Conservation (phyloP, 2,797 vertebrate species). For the Muscicapa comitata region DNA sequence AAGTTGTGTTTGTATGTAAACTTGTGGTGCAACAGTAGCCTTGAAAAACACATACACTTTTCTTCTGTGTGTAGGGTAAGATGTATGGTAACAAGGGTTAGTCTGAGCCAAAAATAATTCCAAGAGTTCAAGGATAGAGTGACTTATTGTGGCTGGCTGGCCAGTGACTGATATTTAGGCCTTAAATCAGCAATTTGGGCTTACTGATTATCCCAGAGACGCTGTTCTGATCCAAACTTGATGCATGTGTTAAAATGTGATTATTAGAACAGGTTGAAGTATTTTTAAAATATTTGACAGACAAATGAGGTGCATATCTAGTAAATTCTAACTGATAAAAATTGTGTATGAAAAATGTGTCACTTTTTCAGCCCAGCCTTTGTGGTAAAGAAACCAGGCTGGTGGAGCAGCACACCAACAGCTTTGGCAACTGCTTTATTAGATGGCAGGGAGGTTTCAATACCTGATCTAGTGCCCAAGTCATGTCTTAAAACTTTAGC, state of each 20-base stretch:
- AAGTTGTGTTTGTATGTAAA: constrained; percentile 41
- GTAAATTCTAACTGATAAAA: constrained; percentile 33
- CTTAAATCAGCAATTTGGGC: constrained; percentile 62
- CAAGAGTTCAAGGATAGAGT: constrained; percentile 32
- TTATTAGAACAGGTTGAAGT: constrained; percentile 53
- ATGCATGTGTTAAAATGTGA: constrained; percentile 57
- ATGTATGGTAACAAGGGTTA: constrained; percentile 17
- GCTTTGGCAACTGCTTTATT: constrained; percentile 43
- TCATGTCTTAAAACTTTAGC: constrained; percentile 1
- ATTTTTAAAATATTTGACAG: constrained; percentile 52
- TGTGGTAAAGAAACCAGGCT: constrained; percentile 29
- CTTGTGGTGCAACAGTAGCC: constrained; percentile 34
- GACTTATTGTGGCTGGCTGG: constrained; percentile 53
- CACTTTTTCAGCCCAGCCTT: constrained; percentile 33
- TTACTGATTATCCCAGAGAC: constrained; percentile 49
- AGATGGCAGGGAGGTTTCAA: background rate
- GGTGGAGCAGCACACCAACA: constrained; percentile 40
- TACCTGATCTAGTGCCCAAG: background rate
- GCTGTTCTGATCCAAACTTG: constrained; percentile 57
- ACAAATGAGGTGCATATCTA: constrained; percentile 18
- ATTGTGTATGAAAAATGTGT: constrained; percentile 26
- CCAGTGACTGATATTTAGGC: constrained; percentile 59
- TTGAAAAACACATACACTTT: constrained; percentile 45
- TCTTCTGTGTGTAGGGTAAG: constrained; percentile 28
- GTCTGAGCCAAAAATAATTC: constrained; percentile 55